Conservation (phyloP, 2,797 vertebrate species). For the Scyliorhinus canicula region DNA sequence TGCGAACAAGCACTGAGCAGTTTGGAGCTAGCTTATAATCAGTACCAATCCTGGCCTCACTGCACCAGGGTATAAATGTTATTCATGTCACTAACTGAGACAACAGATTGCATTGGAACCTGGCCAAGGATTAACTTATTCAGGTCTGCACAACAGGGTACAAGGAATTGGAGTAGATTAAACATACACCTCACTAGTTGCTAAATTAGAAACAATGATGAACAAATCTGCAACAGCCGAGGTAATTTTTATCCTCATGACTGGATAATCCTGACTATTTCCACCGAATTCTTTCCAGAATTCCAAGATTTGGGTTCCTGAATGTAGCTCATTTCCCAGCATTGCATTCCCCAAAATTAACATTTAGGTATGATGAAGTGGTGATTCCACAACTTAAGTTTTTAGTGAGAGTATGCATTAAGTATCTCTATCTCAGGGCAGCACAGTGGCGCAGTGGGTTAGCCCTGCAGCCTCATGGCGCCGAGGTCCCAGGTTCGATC, state of each 20-base stretch:
- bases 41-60: neutral
- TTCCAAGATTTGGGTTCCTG: neutral
- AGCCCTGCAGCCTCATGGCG: no score
- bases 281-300: neutral
- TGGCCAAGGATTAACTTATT: neutral
- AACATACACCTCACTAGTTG: neutral
- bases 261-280: neutral
- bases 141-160: neutral
- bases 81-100: neutral
- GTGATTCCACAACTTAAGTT: neutral
- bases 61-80: neutral
- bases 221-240: neutral
- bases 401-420: neutral
- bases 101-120: neutral
- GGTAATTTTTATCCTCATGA: neutral
- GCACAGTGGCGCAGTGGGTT: no score
- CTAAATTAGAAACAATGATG: neutral
- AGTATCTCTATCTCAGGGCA: no score
- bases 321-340: neutral
- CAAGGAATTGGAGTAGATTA: neutral
- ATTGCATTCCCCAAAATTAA: neutral
- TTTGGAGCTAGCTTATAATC: neutral
- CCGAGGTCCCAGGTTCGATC: no score
- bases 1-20: neutral
- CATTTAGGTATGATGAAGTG: neutral